A percentile compares a stretch with the other conserved stretches of the same genome.
These are phyloP conservation scores for Ageneiosus marmoratus DNA, from an alignment of 2,113 vertebrate species.

Conservation along the genomic window DNA sequence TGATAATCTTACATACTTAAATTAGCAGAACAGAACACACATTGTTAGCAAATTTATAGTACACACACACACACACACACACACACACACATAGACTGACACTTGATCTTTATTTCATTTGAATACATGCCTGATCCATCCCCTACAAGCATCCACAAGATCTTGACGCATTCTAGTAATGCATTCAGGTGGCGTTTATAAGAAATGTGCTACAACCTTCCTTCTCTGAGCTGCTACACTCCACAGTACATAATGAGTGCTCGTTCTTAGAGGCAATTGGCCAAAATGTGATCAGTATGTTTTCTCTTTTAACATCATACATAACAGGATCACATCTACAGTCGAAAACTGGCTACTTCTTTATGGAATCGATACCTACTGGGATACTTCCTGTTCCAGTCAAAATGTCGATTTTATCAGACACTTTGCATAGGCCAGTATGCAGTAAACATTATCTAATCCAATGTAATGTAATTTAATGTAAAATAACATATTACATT, in stretches of 20 bases:
- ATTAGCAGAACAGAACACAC: conserved; percentile 29
- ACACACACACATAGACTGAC: not conserved
- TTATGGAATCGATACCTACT: conserved; percentile 7
- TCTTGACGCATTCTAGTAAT: not conserved
- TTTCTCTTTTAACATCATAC: conserved; percentile 34
- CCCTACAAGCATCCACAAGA: conserved; percentile 1
- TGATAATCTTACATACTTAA: conserved; percentile 46
- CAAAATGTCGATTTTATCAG: not conserved
- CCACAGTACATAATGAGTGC: conserved; percentile 47
- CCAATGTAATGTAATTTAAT: not conserved
- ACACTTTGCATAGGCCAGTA: not conserved
- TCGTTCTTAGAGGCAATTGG: conserved; percentile 44
- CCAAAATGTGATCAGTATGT: conserved; percentile 52
- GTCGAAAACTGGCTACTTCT: conserved; percentile 4
- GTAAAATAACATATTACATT: not conserved
- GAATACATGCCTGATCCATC: conserved; percentile 13
- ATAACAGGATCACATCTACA: not conserved
- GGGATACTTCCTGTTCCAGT: conserved; percentile 18
- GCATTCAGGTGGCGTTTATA: not conserved
- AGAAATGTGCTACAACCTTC: conserved; percentile 18
- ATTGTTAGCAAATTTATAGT: conserved; percentile 6
- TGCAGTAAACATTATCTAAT: not conserved
- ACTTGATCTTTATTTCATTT: not conserved
- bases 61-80: not conserved
- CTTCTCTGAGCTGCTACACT: not conserved